Conservation (phyloP, 2,113 vertebrate genomes). For the Engraulis encrasicolus region DNA sequence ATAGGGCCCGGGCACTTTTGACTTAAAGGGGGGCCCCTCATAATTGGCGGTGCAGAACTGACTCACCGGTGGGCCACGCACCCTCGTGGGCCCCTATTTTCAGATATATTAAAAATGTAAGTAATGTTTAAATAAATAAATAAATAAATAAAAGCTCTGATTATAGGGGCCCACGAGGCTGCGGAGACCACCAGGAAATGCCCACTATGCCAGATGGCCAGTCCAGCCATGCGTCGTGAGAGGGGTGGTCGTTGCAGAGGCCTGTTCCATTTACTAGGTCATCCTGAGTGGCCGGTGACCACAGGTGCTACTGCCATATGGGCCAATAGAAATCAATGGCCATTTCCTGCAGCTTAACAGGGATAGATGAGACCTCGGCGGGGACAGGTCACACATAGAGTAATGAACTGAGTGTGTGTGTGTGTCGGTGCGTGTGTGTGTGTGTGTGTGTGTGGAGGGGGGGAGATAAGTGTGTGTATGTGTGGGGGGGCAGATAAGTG, state of each 20-base stretch:
- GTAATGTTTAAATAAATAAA: no score
- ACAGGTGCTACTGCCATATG: neutral
- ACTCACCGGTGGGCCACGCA: no score
- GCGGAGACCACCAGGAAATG: no score
- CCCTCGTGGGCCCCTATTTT: no score
- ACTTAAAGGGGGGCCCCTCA: no score
- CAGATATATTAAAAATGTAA: no score
- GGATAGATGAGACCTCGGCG: slow-evolving; percentile 32
- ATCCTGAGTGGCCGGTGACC: neutral
- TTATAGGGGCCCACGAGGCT: no score
- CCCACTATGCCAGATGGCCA: neutral
- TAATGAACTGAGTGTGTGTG: no score
- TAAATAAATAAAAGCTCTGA: no score
- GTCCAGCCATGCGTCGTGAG: neutral
- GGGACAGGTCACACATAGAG: slow-evolving; percentile 42
- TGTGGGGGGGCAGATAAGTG: no score
- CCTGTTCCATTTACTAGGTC: neutral
- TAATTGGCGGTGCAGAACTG: no score
- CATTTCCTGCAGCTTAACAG: slow-evolving; percentile 30
- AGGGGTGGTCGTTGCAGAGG: neutral
- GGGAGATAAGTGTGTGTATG: neutral
- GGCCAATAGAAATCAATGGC: slow-evolving; percentile 25
- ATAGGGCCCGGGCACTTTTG: no score
- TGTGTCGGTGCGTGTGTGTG: slow-evolving; percentile 15
- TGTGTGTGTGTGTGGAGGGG: neutral